Evolutionary conservation across 2,113 vertebrate species (phyloP).

Genomic region (Prinia subflava): DNA sequence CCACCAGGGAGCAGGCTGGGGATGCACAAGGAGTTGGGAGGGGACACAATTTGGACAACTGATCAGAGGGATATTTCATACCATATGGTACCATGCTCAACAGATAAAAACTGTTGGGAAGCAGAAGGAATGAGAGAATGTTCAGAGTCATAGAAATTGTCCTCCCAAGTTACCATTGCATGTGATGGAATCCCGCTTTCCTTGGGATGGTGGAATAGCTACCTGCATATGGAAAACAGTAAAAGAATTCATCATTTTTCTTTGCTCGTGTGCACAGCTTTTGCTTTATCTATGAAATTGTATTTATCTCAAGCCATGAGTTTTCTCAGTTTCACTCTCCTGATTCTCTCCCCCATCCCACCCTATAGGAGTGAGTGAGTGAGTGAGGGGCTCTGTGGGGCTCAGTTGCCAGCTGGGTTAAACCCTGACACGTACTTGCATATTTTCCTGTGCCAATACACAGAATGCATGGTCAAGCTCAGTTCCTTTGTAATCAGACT

Average conservation of each 20-base stretch:
- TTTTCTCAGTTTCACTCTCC: not conserved
- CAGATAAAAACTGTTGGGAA: not conserved
- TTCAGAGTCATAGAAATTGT: not conserved
- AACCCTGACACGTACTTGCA: not conserved
- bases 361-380: fast-evolving
- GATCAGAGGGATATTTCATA: not conserved
- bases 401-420: not conserved
- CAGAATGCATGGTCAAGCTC: not conserved
- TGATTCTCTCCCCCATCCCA: not conserved
- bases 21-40: not conserved
- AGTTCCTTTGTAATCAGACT: not conserved
- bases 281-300: not conserved
- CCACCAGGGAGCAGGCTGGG: not conserved
- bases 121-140: not conserved
- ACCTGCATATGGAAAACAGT: not conserved
- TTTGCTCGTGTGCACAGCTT: not conserved
- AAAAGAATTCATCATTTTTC: not conserved
- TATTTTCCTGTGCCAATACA: not conserved
- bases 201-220: not conserved
- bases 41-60: fast-evolving
- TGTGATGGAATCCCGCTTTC: fast-evolving
- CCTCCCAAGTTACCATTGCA: not conserved
- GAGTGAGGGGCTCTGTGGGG: not conserved
- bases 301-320: not conserved
- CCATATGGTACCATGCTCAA: too few species aligned